Evolutionary conservation across 2,113 vertebrate species (phyloP).

Genomic region (Arizona elegans): DNA sequence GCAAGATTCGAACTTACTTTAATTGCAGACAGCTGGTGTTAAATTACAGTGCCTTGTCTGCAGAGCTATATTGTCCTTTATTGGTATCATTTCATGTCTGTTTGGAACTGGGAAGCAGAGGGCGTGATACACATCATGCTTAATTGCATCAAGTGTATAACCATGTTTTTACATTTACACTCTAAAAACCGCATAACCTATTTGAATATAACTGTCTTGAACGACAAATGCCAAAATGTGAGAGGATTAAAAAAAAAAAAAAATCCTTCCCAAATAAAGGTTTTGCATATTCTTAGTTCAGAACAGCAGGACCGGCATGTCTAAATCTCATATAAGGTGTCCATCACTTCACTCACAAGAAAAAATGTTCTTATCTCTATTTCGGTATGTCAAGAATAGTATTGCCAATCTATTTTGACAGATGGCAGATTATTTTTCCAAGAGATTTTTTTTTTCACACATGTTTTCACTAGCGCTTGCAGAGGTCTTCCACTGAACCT

Average conservation of each 20-base stretch:
- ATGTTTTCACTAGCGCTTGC: slow-evolving; percentile 29
- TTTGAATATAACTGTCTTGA: background rate
- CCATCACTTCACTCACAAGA: background rate
- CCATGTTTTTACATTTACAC: background rate
- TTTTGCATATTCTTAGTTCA: background rate
- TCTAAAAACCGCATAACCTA: background rate
- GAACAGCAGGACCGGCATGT: background rate
- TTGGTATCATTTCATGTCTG: background rate
- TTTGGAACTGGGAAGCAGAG: background rate
- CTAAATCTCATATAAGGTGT: background rate
- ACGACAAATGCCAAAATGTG: background rate
- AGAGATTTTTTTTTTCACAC: slow-evolving; percentile 32
- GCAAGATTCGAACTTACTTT: too few species aligned
- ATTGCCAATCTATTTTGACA: slow-evolving; percentile 17
- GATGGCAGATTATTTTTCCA: background rate
- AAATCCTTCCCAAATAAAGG: background rate
- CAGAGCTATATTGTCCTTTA: background rate
- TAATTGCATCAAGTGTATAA: background rate
- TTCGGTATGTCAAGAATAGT: background rate
- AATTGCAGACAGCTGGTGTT: too few species aligned
- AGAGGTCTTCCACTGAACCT: slow-evolving; percentile 20
- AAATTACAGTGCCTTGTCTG: too few species aligned
- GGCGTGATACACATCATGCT: background rate
- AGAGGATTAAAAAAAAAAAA: background rate
- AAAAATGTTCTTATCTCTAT: background rate